Evolutionary conservation across 2,888 invertebrate genomes (phyloP).

Genomic region (Drosophila phalerata): DNA sequence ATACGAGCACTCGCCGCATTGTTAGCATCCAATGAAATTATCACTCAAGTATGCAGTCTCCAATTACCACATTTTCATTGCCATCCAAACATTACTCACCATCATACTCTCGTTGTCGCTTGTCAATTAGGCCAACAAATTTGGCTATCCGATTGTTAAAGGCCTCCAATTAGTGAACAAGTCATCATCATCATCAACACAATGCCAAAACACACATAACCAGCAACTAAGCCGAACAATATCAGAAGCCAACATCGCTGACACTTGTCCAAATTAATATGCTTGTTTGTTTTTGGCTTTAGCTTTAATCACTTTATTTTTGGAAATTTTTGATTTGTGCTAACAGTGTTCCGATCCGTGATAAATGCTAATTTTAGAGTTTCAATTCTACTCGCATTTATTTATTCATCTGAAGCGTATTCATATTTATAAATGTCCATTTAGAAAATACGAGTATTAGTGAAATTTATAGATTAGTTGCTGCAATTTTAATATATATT

Average conservation of each 20-base stretch:
- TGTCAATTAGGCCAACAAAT: conserved; percentile 21
- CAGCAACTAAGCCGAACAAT: not conserved
- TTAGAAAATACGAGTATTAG: not conserved
- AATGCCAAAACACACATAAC: conserved; percentile 1
- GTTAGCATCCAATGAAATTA: conserved; percentile 14
- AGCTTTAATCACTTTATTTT: conserved; percentile 13
- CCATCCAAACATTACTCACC: not conserved
- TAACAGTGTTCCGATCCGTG: not conserved
- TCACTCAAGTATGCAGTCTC: not conserved
- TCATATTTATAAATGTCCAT: not conserved
- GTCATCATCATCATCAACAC: conserved; percentile 22
- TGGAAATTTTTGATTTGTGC: not conserved
- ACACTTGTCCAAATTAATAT: not conserved
- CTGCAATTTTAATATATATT: not conserved
- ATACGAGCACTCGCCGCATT: conserved; percentile 6
- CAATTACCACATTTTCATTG: not conserved
- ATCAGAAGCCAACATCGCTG: not conserved
- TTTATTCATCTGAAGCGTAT: no score
- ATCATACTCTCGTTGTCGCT: not conserved
- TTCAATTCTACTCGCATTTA: not conserved
- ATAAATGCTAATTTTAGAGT: not conserved
- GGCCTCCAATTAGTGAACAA: conserved; percentile 37
- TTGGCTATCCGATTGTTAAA: conserved; percentile 31
- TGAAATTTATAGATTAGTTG: not conserved
- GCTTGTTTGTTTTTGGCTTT: not conserved